Base-by-base conservation (phyloP, 2,888 invertebrate species). In the Kuschelorhynchus macadamiae region DNA sequence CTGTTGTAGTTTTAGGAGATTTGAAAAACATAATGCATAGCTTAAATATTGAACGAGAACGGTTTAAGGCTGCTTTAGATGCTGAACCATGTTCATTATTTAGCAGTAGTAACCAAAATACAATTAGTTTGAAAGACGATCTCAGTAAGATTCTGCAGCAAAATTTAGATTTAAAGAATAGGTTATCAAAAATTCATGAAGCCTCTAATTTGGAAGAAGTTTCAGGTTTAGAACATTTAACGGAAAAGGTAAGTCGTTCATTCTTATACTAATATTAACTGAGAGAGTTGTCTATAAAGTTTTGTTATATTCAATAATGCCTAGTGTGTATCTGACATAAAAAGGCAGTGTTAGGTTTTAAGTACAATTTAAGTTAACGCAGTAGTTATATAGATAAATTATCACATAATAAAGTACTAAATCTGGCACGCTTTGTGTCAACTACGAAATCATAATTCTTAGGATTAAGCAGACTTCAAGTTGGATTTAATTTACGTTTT, bases 91-190 rank as follows among this genome's bases (percentile, higher is more conserved):
- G 80, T 70, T 74, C 77, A 49, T 77, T 77, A 70, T 72, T 77
- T 57, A 76, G 74, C 63, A 84, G 12, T 25, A 75, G 82, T 50
- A 85, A 83, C 65, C 78, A 80, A 71, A 83, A 83, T 17, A 80
- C 88, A 50, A 85, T 88, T 0, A 87, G 87, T 2, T 81, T 91
- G 0, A 83, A 89, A 12, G 86, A 87, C 56, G 88, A 89, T 78
- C 86, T 91, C 47, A 86, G 85, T 69, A 87, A 91, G 72, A 90
- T 91, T 0, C 80, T 92, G 66, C 91, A 92, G 71, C 93, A 93
- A 83, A 93, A 93, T 83, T 87, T 88, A 83, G 92, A 93, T 78
- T 85, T 93, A 75, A 88, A 89, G 77, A 83, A 85, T 78, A 85
- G 90, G 41, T 84, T 91, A 73, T 85, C 87, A 61, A 85, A 87